Conservation (phyloP, 2,888 invertebrate species). For the Ceramica pisi region DNA sequence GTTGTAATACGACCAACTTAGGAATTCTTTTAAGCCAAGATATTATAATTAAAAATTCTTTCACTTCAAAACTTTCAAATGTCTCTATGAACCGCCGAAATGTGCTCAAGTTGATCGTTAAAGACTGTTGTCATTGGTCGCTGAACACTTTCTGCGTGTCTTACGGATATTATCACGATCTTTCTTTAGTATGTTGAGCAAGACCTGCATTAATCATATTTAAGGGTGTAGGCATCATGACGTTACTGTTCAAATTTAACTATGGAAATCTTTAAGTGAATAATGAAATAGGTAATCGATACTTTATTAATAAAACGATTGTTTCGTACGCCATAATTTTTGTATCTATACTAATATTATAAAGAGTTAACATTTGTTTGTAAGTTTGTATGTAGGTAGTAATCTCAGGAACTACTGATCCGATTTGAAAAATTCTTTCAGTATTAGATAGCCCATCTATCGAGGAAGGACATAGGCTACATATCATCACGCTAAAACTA, state of each 20-base stretch:
- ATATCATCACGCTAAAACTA: too few species aligned
- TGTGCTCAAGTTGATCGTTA: background rate
- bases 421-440: too few species aligned
- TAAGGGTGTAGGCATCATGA: background rate
- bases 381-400: too few species aligned
- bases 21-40: constrained; percentile 10
- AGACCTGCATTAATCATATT: constrained; percentile 1
- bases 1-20: constrained; percentile 20
- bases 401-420: too few species aligned
- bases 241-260: background rate
- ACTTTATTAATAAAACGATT: background rate
- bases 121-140: background rate
- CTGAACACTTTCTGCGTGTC: constrained; percentile 2
- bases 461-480: too few species aligned
- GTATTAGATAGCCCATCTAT: too few species aligned
- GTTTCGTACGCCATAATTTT: background rate
- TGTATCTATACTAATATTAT: too few species aligned
- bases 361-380: too few species aligned
- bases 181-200: background rate
- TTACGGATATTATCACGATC: background rate
- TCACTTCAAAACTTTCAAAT: constrained; percentile 19
- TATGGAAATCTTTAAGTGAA: background rate
- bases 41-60: constrained; percentile 35
- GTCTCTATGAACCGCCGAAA: constrained; percentile 14
- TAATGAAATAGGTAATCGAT: background rate